phyloP scores from a whole-genome alignment of 2,113 vertebrate species.

The Mesoclemmys tuberculata region DNA sequence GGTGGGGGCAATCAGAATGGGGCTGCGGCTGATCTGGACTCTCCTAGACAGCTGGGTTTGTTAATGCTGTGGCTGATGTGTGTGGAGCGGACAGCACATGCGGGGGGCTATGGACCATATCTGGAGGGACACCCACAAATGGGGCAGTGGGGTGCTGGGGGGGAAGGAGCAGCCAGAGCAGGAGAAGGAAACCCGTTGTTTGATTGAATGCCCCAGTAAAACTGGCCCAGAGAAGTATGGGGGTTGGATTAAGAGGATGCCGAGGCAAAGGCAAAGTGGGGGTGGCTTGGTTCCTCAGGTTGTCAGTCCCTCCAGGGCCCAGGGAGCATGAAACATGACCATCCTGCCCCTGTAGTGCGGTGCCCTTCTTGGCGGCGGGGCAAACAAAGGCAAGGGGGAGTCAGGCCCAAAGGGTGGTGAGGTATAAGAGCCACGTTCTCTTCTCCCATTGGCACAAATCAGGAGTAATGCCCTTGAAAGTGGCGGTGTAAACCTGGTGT shows the following conservation, averaged over 20 bases:
- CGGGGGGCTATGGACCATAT: neutral
- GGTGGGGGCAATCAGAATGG: neutral
- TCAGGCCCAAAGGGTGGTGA: neutral
- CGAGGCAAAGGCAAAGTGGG: neutral
- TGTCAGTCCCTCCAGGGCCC: neutral
- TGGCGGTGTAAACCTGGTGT: rapidly evolving
- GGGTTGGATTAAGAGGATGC: neutral
- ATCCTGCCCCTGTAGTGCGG: neutral
- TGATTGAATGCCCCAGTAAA: neutral
- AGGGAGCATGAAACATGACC: neutral
- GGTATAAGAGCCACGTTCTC: neutral
- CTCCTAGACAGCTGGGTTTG: neutral
- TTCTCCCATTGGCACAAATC: neutral
- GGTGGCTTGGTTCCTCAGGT: neutral
- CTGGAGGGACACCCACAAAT: neutral
- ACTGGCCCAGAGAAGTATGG: neutral
- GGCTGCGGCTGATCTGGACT: too few relatives aligned
- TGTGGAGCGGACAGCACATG: neutral
- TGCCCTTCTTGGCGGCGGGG: neutral
- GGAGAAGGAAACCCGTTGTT: neutral
- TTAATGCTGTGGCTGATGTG: neutral
- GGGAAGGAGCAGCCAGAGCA: neutral
- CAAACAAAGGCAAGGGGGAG: neutral
- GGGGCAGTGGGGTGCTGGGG: neutral
- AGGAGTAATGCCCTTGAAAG: neutral